phyloP scores from a whole-genome alignment of 2,797 vertebrate species.

The Mastacembelus armatus region DNA sequence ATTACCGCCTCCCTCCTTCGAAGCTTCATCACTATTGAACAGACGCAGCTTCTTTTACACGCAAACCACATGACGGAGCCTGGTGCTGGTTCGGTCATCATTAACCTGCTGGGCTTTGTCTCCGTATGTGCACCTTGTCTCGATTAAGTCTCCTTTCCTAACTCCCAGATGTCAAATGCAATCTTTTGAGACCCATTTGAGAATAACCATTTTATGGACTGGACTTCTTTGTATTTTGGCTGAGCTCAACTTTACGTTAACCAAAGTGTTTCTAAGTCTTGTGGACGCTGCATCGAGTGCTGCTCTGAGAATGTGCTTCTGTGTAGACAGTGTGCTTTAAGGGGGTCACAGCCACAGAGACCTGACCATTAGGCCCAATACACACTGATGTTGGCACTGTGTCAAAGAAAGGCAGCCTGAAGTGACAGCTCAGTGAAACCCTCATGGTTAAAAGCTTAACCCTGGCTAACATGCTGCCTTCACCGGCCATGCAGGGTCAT shows the following conservation, averaged over 20 bases:
- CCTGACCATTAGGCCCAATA: not conserved
- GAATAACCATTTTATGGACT: not conserved
- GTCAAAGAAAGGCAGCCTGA: no score
- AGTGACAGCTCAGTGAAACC: not conserved
- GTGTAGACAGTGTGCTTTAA: no score
- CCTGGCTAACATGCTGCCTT: no score
- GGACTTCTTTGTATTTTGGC: not conserved
- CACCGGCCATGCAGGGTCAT: no score
- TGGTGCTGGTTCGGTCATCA: slow-evolving; percentile 37
- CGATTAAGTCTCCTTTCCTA: slow-evolving; percentile 34
- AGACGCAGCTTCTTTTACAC: slow-evolving; percentile 44
- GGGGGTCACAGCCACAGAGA: not conserved
- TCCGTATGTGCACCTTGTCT: slow-evolving; percentile 44
- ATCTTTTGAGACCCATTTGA: no score
- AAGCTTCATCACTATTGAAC: slow-evolving; percentile 29
- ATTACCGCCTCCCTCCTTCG: slow-evolving; percentile 17
- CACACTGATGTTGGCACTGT: not conserved
- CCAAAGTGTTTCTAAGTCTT: no score
- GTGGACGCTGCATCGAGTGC: no score
- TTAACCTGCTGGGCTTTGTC: slow-evolving; percentile 55
- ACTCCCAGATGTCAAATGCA: slow-evolving; percentile 50
- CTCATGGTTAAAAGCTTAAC: not conserved
- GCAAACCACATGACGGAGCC: slow-evolving; percentile 59
- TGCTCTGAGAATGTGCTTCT: no score
- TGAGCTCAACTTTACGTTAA: not conserved